Evolutionary conservation across 2,888 invertebrate genomes (phyloP), one percentile per base, ranked within the genome.

Genomic region (Eulithis prunata): DNA sequence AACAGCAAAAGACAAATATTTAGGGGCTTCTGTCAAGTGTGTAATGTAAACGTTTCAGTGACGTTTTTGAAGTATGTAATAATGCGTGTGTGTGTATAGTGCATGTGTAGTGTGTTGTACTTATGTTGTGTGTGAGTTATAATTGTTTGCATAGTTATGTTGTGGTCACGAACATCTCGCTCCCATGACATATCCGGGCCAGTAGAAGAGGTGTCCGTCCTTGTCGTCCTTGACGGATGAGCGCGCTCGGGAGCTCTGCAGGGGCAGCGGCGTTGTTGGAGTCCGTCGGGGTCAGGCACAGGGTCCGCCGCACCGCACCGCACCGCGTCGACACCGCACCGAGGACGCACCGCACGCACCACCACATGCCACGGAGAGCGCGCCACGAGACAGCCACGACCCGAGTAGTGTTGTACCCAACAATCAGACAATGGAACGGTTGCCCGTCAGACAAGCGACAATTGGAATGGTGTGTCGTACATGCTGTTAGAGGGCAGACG

Each of bases 191-290:
- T 99, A 99, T 95, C 99, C 99, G 94, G 96, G 96, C 95, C 97
- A 97, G 97, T 99, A 99, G 94, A 99, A 97, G 95, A 99, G 98
- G 95, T 99, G 99, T 94, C 99, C 99, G 94, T 99, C 99, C 95
- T 97, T 97, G 95, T 99, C 99, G 95, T 99, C 99, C 96, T 98
- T 98, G 94, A 99, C 97, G 94, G 97, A 97, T 93, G 98, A 97
- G 92, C 93, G 92, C 90, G 96, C 96, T 90, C 96, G 95, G 93
- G 96, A 96, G 94, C 96, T 96, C 96, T 97, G 96, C 94, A 91
- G 84, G 86, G 81, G 81, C 80, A 81, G 75, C 71, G 79, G 45
- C 47, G 71, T 66, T 63, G 32, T 32, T 6, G 5, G 32, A 62
- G 74, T 75, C 73, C 67, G 75, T 73, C 71, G 69, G 68, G 32